Conservation (phyloP, 2,797 vertebrate genomes). For the Thaleichthys pacificus region DNA sequence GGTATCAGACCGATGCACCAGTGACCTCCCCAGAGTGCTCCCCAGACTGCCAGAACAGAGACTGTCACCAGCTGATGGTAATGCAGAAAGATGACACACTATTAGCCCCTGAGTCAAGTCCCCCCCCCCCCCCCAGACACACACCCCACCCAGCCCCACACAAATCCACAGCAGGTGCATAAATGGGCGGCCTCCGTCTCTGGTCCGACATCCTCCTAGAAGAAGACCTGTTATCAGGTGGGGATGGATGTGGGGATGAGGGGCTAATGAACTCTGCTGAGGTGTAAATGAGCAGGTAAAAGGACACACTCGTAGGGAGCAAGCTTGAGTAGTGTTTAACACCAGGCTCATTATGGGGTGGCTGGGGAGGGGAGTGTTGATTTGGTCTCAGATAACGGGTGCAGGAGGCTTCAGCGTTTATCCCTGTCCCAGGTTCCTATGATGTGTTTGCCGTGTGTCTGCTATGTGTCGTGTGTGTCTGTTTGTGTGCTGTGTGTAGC, state of each 20-base stretch:
- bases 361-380: conserved; percentile 45
- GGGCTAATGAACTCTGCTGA: conserved; percentile 69
- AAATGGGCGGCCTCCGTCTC: conserved; percentile 66
- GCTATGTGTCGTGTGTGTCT: background rate
- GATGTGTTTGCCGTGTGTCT: background rate
- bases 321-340: conserved; percentile 50
- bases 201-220: conserved; percentile 58
- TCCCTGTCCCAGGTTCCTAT: background rate
- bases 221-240: conserved; percentile 73
- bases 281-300: conserved; percentile 54
- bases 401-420: conserved; percentile 9
- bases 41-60: conserved; percentile 55
- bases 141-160: conserved; percentile 58
- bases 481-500: conserved; percentile 12
- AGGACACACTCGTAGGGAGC: conserved; percentile 50
- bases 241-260: conserved; percentile 49
- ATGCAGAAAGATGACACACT: conserved; percentile 83
- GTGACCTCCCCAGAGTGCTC: conserved; percentile 39
- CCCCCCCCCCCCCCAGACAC: conserved; percentile 67
- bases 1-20: conserved; percentile 38
- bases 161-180: conserved; percentile 75
- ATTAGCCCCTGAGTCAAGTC: conserved; percentile 87
- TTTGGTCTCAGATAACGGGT: conserved; percentile 52
- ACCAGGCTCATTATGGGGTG: conserved; percentile 36
- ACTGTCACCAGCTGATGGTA: conserved; percentile 81